Base-by-base conservation (phyloP, 2,888 invertebrate species). In the Eristalis tenax region DNA sequence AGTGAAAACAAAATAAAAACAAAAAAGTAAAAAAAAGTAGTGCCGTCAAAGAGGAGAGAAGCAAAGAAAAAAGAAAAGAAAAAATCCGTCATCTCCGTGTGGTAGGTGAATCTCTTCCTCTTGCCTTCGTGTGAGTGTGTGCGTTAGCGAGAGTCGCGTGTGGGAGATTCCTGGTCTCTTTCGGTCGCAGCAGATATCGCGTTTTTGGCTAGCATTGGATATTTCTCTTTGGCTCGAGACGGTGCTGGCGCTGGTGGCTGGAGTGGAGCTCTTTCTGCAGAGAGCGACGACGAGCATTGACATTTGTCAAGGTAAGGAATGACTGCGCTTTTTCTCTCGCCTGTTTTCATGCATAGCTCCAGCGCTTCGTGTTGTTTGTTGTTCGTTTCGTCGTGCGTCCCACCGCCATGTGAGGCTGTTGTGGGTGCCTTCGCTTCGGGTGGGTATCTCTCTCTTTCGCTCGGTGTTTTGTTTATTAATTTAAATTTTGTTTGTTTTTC, bases 241-340 rank as follows among this genome's bases (percentile, higher is more conserved):
- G 38, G 40, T 65, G 73, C 66, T 32, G 32, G 32, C 32, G n/a
- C n/a, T n/a, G n/a, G n/a, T n/a, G n/a, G n/a, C n/a, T n/a, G n/a
- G n/a, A n/a, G n/a, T 50, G 26, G 28, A 40, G n/a, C 81, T 81
- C 74, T 81, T 81, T 82, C 56, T 50, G 50, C 50, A 18, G 43
- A 50, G 43, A 50, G 43, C n/a, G 50, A 50, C 18, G 83, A 66
- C 86, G 86, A 83, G 70, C 86, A 79, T 86, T 86, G 86, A 86
- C 86, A 83, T 86, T 74, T 83, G 83, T 83, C 86, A 86, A 86
- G 86, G 86, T 86, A 86, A 86, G 86, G 59, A 68, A 70, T 43
- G 68, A 71, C 35, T 78, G 69, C 63, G 35, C 38, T 86, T 86
- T 74, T 78, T 4, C 40, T 69, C 50, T 69, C 50, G 64, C 15